Evolutionary conservation across 2,888 invertebrate species (phyloP), one percentile per base, ranked within the genome.

Genomic region (Catocala fraxini): DNA sequence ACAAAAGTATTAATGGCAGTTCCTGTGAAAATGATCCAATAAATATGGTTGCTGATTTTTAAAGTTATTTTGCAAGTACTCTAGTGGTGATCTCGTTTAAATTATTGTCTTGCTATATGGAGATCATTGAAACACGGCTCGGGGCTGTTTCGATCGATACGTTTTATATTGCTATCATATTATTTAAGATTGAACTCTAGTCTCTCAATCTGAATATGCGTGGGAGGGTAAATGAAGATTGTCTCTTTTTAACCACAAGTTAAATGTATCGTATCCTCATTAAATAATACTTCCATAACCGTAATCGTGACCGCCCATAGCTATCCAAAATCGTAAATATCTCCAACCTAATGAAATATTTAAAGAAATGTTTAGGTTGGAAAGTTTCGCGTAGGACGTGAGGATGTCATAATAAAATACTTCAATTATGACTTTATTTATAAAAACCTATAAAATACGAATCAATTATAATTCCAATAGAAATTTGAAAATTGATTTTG

Each of bases 281-380:
- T 81, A 82, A 70, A 77, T 75, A 72, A 78, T 78, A 76, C 70
- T 73, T 74, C 73, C 65, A 72, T 82, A 81, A 77, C 75, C 74
- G 75, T 84, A 78, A 83, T 83, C 87, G 85, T 88, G 87, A 87
- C 85, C 85, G 85, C 88, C 87, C 85, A 84, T 86, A 86, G 86
- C 82, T 83, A 86, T 85, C 77, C 72, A 78, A 85, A 85, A 84
- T 81, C 82, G 80, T 87, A 86, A 87, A 87, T 81, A 83, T 83
- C 79, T 82, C 78, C 66, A 70, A 72, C 66, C 77, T 82, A 87
- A 86, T 84, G 84, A 84, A 85, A 86, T 80, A 73, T 81, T 83
- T 81, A 81, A 83, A 80, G 80, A 80, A 25, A 83, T 83, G 75
- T 77, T 79, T 62, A 66, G 69, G 60, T 46, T 35, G 39, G 63